Evolutionary conservation across 2,888 invertebrate genomes (phyloP), one percentile per base, ranked within the genome.

Genomic region (Nomada ferruginata): DNA sequence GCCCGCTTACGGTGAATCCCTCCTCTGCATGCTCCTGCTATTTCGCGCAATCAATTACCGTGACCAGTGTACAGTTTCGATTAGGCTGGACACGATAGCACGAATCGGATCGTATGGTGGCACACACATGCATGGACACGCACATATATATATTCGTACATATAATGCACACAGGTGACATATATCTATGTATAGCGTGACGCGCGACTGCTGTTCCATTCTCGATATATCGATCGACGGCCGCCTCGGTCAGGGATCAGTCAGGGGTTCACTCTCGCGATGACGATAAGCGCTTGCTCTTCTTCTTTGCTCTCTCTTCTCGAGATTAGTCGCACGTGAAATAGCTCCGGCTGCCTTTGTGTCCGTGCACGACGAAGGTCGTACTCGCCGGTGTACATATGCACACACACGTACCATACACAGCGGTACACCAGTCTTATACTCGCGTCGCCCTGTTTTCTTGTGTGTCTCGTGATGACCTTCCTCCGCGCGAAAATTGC

Each of bases 401-500:
- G 52, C 68, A 47, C 52, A 44, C 53, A 29, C 29, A 60, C 29
- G 29, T 36, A 36, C 36, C 36, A 36, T 36, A 36, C 65, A 44
- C 44, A 9, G 18, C 57, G 36, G 36, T 36, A 47, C 20, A 42
- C 23, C 42, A 59, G 72, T 57, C 29, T 29, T 79, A 76, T 76
- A 78, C 65, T 78, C 66, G 72, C 74, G 13, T 66, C 42, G 55
- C 18, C 23, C 11, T 74, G 73, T 83, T 61, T 79, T 76, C 82
- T 65, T 69, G 15, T 82, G 79, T 85, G 83, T 83, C 85, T 85
- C 86, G 77, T 44, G 87, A 85, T 87, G 89, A 87, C 87, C 89
- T 87, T 89, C 89, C 87, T 85, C 80, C 70, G 87, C 87, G 87
- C 83, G 83, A 87, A 89, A 87, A 87, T 87, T 89, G 87, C 76